Evolutionary conservation across 2,113 vertebrate genomes (phyloP), one percentile per base, ranked within the genome.

Genomic region (Chaetops frenatus): DNA sequence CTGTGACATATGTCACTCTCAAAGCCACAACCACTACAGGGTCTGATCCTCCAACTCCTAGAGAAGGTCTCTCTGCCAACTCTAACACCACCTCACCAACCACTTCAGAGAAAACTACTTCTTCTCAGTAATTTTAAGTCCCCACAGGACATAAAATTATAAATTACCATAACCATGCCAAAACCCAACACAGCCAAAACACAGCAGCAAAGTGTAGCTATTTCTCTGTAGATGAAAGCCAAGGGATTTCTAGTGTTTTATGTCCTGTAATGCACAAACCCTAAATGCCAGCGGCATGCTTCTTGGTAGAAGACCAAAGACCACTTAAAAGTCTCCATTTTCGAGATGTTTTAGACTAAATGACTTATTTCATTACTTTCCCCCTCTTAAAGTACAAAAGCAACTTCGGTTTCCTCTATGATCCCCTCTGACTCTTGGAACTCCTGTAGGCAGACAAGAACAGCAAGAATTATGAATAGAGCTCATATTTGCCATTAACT

Each of bases 101-200:
- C 62, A 77, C 78, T 38, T 33, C 57, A 72, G 19, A 36, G 83
- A 40, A 93, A 93, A 91, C 54, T 67, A 27, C 35, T 82, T 24
- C 87, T 91, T 76, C 79, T 58, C 29, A 50, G 81, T 45, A 92
- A 92, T 94, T 93, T 48, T 66, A 90, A 93, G 82, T 65, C 79
- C 28, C 53, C 94, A 95, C 91, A 90, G 24, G 33, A 80, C 42
- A 38, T 18, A 57, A 57, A 87, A 67, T 50, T 79, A 61, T 58
- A 60, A 87, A 76, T 88, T 89, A 82, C 57, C 40, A 56, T 42
- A 94, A 65, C 64, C 56, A 48, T 42, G 36, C 19, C 79, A 80
- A 85, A 90, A 90, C 3, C 20, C 84, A 87, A 9, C 22, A 57
- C 0, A 3, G 51, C 71, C 74, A 94, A 91, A 87, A 61, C 76